Percentiles rank a stretch among this genome's conserved stretches.
These are phyloP conservation scores for Beris chalybata DNA, from an alignment of 2,888 invertebrate genomes.

Conservation along the genomic window DNA sequence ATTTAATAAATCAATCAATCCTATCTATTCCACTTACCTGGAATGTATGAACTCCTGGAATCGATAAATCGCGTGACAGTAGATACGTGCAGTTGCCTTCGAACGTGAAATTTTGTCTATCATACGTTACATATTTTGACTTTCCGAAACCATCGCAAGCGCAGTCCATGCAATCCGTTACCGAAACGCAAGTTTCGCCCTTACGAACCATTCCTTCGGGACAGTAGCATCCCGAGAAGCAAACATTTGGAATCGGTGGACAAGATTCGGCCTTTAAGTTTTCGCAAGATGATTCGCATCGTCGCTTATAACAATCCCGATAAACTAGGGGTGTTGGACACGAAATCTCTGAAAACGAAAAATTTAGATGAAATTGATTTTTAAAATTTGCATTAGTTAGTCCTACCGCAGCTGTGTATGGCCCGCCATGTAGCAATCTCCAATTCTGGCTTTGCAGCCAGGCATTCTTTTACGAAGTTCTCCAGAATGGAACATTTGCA, in stretches of 20 bases:
- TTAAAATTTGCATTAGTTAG: background rate
- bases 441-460: slow-evolving; percentile 64
- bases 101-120: slow-evolving; percentile 76
- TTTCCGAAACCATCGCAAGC: slow-evolving; percentile 75
- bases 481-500: slow-evolving; percentile 74
- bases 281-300: slow-evolving; percentile 78
- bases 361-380: slow-evolving; percentile 11
- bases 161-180: slow-evolving; percentile 77
- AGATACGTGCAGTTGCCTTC: slow-evolving; percentile 85
- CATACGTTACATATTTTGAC: slow-evolving; percentile 81
- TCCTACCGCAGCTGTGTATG: slow-evolving; percentile 63
- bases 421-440: slow-evolving; percentile 74
- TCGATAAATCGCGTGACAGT: slow-evolving; percentile 67
- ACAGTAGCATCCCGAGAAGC: slow-evolving; percentile 84
- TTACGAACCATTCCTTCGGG: slow-evolving; percentile 72
- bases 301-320: slow-evolving; percentile 76
- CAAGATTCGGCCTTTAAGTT: slow-evolving; percentile 64
- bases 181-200: slow-evolving; percentile 69
- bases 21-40: slow-evolving; percentile 46
- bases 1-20: too few species aligned
- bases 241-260: slow-evolving; percentile 65
- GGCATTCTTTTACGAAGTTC: slow-evolving; percentile 73
- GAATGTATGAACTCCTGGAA: slow-evolving; percentile 57
- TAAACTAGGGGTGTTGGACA: slow-evolving; percentile 79
- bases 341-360: slow-evolving; percentile 60